Evolutionary conservation across 2,113 vertebrate species (phyloP).

Genomic region (mouse (Mus musculus)): DNA sequence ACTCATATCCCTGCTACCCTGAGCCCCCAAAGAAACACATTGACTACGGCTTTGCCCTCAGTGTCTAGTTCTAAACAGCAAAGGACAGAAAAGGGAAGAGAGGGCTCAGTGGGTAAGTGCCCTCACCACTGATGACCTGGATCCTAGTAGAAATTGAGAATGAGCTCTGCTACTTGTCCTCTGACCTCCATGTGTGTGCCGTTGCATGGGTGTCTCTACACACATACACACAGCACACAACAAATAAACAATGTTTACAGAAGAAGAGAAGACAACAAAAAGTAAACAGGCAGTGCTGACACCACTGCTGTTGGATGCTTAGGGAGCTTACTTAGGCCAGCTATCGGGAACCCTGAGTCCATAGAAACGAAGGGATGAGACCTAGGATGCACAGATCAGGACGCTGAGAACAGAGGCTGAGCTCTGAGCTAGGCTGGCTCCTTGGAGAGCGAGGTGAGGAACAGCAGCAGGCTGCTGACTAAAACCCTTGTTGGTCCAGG

Average conservation of each 20-base stretch:
- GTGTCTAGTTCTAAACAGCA: neutral
- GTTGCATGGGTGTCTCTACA: neutral
- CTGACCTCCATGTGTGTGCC: neutral
- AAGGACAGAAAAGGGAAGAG: neutral
- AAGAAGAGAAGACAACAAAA: no score
- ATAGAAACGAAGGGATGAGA: neutral
- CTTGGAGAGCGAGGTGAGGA: accelerated
- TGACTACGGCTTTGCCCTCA: neutral
- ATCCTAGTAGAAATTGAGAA: neutral
- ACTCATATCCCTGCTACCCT: neutral
- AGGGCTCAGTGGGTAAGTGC: neutral
- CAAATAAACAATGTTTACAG: neutral
- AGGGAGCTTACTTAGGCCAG: no score
- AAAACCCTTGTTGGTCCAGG: conserved; percentile 71
- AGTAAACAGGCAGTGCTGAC: neutral
- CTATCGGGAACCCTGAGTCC: neutral
- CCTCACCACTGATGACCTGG: no score
- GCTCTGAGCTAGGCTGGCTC: accelerated
- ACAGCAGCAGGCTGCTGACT: neutral
- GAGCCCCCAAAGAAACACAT: neutral
- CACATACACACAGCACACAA: neutral
- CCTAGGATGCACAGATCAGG: neutral
- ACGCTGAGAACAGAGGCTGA: neutral
- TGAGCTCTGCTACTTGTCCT: neutral
- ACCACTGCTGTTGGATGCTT: neutral